These are phyloP conservation scores for Pangasius sanitwongsei DNA, from an alignment of 2,797 vertebrate genomes.

Conservation along the genomic window DNA sequence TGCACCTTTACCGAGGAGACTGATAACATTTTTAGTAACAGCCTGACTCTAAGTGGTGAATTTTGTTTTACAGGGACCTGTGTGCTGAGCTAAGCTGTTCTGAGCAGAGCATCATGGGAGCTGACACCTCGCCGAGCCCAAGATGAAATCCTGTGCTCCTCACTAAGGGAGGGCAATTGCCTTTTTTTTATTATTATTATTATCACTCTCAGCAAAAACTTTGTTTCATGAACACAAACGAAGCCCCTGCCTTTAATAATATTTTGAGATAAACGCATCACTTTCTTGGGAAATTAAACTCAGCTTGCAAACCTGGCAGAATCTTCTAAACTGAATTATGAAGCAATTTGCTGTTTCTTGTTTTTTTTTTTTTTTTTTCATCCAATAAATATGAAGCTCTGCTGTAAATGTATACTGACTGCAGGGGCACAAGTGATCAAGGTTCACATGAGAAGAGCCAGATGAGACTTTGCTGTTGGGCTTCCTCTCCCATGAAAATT, in stretches of 20 bases:
- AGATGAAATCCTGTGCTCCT: conserved; percentile 80
- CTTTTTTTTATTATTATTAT: conserved; percentile 45
- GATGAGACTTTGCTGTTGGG: conserved; percentile 69
- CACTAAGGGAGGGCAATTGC: conserved; percentile 69
- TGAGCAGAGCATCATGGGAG: conserved; percentile 73
- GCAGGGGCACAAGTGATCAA: conserved; percentile 63
- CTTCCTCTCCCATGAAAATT: conserved; percentile 71
- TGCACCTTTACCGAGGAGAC: background rate
- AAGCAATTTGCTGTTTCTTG: conserved; percentile 76
- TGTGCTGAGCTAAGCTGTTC: conserved; percentile 83
- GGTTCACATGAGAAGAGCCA: conserved; percentile 60
- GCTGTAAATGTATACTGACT: conserved; percentile 68
- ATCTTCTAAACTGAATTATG: conserved; percentile 79
- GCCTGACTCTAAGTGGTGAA: conserved; percentile 18
- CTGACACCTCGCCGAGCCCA: conserved; percentile 69
- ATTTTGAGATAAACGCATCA: conserved; percentile 72
- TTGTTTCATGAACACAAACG: conserved; percentile 70
- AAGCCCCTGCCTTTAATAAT: conserved; percentile 70
- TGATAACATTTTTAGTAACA: conserved; percentile 28
- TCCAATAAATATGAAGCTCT: conserved; percentile 69
- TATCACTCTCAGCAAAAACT: conserved; percentile 79
- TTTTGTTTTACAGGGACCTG: conserved; percentile 53
- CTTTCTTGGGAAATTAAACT: conserved; percentile 76
- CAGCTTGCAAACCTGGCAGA: conserved; percentile 74
- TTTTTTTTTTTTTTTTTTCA: background rate